Percentiles rank a stretch among this genome's conserved stretches.
Evolutionary conservation across 2,797 vertebrate species (phyloP).

Genomic region (Leptodactylus fallax): DNA sequence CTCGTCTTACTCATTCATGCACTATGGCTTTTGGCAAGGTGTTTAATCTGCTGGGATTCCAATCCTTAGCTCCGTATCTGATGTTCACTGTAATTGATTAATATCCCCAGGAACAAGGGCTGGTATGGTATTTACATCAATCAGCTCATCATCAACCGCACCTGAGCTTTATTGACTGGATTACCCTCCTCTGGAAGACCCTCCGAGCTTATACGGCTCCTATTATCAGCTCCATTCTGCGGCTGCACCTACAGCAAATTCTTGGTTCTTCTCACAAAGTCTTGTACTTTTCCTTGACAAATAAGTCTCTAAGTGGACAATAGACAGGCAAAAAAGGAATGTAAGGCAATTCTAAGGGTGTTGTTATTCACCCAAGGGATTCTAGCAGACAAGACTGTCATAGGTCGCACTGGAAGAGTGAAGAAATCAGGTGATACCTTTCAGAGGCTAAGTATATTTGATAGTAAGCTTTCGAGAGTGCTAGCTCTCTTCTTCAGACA

Average conservation of each 20-base stretch:
- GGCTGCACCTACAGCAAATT: background rate
- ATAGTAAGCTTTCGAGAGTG: too few species aligned
- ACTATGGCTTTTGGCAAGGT: constrained; percentile 33
- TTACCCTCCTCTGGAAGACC: background rate
- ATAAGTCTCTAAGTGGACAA: too few species aligned
- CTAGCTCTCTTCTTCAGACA: too few species aligned
- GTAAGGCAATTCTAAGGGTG: background rate
- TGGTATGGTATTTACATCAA: constrained; percentile 17
- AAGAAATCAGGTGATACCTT: too few species aligned
- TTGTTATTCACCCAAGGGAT: background rate
- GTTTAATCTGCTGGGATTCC: constrained; percentile 21
- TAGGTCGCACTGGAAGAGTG: too few species aligned
- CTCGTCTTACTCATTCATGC: constrained; percentile 12
- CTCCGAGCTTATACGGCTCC: background rate
- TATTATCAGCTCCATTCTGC: background rate
- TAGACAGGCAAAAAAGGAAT: too few species aligned
- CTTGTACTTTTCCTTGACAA: too few species aligned
- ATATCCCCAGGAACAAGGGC: constrained; percentile 29
- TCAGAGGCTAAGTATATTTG: too few species aligned
- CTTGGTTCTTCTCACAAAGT: background rate
- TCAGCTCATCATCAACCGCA: constrained; percentile 38
- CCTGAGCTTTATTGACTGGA: constrained; percentile 22
- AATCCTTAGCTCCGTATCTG: constrained; percentile 11
- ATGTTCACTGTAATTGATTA: constrained; percentile 27
- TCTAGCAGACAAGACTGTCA: too few species aligned